Evolutionary conservation across 2,888 invertebrate genomes (phyloP).

Genomic region (Epistrophe eligans): DNA sequence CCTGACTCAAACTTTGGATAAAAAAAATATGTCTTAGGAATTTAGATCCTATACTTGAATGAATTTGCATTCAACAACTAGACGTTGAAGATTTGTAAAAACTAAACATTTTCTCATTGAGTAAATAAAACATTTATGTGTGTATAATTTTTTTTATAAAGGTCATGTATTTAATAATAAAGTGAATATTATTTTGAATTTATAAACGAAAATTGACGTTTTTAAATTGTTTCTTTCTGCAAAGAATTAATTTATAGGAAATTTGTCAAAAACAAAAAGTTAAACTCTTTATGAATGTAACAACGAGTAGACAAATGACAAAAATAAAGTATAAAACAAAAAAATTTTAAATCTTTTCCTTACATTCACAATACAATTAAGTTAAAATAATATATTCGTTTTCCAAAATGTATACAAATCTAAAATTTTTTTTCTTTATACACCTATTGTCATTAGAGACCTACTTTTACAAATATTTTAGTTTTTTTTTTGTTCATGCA

Average conservation of each 20-base stretch:
- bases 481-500: conserved; percentile 7
- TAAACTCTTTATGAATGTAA: conserved; percentile 20
- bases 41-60: too few relatives aligned
- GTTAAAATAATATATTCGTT: conserved; percentile 6
- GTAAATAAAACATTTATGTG: neutral
- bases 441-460: conserved; percentile 9
- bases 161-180: conserved; percentile 27
- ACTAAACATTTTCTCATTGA: neutral
- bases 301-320: conserved; percentile 10
- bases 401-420: conserved; percentile 22
- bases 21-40: too few relatives aligned
- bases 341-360: conserved; percentile 11
- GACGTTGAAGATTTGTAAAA: too few relatives aligned
- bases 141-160: conserved; percentile 17
- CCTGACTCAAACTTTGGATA: too few relatives aligned
- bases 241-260: conserved; percentile 27
- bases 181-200: conserved; percentile 45
- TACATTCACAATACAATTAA: conserved; percentile 6
- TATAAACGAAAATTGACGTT: conserved; percentile 25
- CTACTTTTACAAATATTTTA: conserved; percentile 27
- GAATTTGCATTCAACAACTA: too few relatives aligned
- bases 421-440: neutral
- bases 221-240: conserved; percentile 19
- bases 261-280: conserved; percentile 40
- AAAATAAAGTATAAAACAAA: conserved; percentile 1